Evolutionary conservation across 37 sponge, comb jelly and placozoan species (phyloP).

Genomic region (Haliclona indistincta): DNA sequence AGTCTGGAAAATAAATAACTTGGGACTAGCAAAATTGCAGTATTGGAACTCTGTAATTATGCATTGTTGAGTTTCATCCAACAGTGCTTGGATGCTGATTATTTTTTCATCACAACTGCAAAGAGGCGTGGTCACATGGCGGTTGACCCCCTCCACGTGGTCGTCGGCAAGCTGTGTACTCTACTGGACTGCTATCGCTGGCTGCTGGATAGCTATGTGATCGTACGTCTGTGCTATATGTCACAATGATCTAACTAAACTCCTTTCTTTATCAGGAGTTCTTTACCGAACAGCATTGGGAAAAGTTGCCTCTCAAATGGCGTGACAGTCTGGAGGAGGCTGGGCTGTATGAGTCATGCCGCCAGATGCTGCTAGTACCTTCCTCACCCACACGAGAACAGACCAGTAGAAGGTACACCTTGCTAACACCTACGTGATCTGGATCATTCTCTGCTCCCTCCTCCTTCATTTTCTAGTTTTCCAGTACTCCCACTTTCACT

Average conservation of each 20-base stretch:
- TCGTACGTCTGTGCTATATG: too few species aligned
- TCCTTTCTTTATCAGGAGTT: conserved; percentile 53
- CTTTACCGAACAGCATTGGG: conserved; percentile 78
- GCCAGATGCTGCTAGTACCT: conserved; percentile 14
- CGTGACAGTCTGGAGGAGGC: conserved; percentile 8
- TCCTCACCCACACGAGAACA: background rate
- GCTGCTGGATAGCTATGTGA: conserved; percentile 56
- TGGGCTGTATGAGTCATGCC: conserved; percentile 15
- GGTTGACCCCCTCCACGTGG: too few species aligned
- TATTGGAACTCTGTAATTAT: too few species aligned
- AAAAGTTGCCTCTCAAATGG: conserved; percentile 58
- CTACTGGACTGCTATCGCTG: conserved; percentile 34
- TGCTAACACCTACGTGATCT: background rate
- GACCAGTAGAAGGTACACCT: background rate
- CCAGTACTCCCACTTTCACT: conserved; percentile 56
- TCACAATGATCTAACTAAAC: background rate
- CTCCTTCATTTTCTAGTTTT: background rate
- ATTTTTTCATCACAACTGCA: too few species aligned
- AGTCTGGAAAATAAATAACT: too few species aligned
- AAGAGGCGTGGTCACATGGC: too few species aligned
- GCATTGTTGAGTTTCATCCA: too few species aligned
- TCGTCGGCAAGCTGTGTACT: too few species aligned
- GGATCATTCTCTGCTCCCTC: background rate
- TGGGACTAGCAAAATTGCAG: too few species aligned
- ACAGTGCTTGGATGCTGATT: too few species aligned